These are phyloP conservation scores for Diorhabda sublineata DNA, from an alignment of 1,140 invertebrate genomes.

Conservation along the genomic window DNA sequence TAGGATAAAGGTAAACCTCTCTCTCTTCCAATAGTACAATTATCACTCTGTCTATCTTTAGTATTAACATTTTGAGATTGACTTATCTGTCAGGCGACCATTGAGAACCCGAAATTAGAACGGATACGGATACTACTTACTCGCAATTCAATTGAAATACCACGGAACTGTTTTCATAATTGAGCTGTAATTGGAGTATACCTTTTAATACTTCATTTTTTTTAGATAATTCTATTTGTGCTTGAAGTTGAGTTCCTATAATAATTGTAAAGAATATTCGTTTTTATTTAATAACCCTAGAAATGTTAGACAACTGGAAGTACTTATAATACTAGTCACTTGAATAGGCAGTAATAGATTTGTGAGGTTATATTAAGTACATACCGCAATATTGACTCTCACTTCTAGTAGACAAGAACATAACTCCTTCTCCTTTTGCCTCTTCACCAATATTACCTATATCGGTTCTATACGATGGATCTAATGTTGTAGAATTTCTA, in stretches of 20 bases:
- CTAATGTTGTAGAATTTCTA: slow-evolving; percentile 30
- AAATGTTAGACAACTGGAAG: too few species aligned
- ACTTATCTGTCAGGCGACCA: too few species aligned
- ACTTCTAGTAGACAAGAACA: slow-evolving; percentile 45
- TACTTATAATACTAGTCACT: too few species aligned
- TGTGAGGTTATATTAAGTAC: not conserved
- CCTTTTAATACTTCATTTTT: slow-evolving; percentile 39
- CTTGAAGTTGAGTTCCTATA: slow-evolving; percentile 44
- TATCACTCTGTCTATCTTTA: too few species aligned
- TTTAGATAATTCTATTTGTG: slow-evolving; percentile 38
- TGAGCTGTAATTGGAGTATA: slow-evolving; percentile 37
- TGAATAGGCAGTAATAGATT: not conserved
- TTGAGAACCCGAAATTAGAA: too few species aligned
- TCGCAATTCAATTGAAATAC: slow-evolving; percentile 40
- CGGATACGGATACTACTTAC: slow-evolving; percentile 29
- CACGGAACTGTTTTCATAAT: slow-evolving; percentile 34
- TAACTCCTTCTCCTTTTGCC: slow-evolving; percentile 42
- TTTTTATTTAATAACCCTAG: too few species aligned
- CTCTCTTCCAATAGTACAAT: too few species aligned
- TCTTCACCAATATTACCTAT: slow-evolving; percentile 43
- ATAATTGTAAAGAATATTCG: not conserved
- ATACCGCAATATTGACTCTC: slow-evolving; percentile 45
- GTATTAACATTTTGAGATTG: too few species aligned
- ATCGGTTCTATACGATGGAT: slow-evolving; percentile 35
- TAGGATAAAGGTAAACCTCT: too few species aligned